Evolutionary conservation across 2,888 invertebrate species (phyloP).

Genomic region (Drosophila antonietae): DNA sequence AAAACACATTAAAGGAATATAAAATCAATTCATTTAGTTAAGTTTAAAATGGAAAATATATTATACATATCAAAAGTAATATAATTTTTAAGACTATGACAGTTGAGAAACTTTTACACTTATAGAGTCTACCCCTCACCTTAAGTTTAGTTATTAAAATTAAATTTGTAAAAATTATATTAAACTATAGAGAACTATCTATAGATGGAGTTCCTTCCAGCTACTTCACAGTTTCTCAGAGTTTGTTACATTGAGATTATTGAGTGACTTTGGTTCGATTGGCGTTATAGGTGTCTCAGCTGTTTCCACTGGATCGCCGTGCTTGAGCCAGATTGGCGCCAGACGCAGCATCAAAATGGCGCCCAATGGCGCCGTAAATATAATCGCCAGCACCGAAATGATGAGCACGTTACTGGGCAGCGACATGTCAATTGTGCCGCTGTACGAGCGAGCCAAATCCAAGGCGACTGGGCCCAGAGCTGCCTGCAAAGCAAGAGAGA

Average conservation of each 20-base stretch:
- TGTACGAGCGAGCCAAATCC: conserved; percentile 85
- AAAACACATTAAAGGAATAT: not conserved
- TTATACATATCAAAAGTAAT: not conserved
- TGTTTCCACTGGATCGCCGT: conserved; percentile 52
- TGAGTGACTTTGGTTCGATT: not conserved
- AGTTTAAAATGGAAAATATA: not conserved
- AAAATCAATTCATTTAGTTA: not conserved
- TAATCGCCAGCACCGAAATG: conserved; percentile 86
- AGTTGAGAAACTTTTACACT: conserved; percentile 3
- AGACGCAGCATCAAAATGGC: conserved; percentile 84
- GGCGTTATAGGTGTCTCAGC: conserved; percentile 32
- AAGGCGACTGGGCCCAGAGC: conserved; percentile 88
- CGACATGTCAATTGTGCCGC: conserved; percentile 64
- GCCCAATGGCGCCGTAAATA: conserved; percentile 87
- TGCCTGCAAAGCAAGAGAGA: conserved; percentile 84
- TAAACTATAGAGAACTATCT: not conserved
- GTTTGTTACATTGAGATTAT: conserved; percentile 22
- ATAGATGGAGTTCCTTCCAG: not conserved
- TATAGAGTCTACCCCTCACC: conserved; percentile 24
- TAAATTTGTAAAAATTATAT: not conserved
- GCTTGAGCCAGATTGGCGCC: conserved; percentile 83
- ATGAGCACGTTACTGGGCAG: conserved; percentile 85
- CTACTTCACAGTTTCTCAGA: conserved; percentile 9
- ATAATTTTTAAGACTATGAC: not conserved
- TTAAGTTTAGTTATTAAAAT: not conserved